Conservation (phyloP, 2,888 invertebrate species). For the Hipparchia sbordonii region DNA sequence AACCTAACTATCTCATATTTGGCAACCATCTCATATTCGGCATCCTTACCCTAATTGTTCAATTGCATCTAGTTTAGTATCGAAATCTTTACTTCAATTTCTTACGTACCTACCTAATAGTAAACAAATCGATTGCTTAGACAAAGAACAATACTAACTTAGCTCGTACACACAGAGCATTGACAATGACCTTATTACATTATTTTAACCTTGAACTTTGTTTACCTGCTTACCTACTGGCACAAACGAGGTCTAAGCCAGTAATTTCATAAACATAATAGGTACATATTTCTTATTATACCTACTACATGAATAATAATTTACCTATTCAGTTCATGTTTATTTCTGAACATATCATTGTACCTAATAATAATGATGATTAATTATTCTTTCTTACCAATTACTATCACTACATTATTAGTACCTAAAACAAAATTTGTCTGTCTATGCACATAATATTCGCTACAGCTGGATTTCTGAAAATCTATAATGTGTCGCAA, state of each 20-base stretch:
- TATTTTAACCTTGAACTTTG: conserved; percentile 17
- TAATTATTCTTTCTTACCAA: neutral
- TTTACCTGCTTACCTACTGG: conserved; percentile 12
- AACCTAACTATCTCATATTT: too few relatives aligned
- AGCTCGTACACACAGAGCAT: conserved; percentile 9
- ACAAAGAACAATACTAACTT: conserved; percentile 14
- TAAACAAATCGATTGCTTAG: neutral
- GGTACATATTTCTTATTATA: neutral
- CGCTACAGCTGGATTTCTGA: too few relatives aligned
- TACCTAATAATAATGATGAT: neutral
- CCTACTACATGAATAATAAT: neutral
- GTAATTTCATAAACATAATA: neutral
- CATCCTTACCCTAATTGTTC: too few relatives aligned
- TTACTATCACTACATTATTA: too few relatives aligned
- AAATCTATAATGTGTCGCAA: too few relatives aligned
- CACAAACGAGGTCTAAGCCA: conserved; percentile 1
- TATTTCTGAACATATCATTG: neutral
- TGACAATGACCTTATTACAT: conserved; percentile 23
- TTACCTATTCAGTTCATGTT: too few relatives aligned
- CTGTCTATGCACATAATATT: too few relatives aligned
- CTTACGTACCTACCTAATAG: neutral
- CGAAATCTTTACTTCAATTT: neutral
- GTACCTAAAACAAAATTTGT: too few relatives aligned
- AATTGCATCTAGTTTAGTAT: neutral
- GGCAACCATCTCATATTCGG: too few relatives aligned